phyloP scores from a whole-genome alignment of 1,140 invertebrate genomes.

The Drosophila busckii region DNA sequence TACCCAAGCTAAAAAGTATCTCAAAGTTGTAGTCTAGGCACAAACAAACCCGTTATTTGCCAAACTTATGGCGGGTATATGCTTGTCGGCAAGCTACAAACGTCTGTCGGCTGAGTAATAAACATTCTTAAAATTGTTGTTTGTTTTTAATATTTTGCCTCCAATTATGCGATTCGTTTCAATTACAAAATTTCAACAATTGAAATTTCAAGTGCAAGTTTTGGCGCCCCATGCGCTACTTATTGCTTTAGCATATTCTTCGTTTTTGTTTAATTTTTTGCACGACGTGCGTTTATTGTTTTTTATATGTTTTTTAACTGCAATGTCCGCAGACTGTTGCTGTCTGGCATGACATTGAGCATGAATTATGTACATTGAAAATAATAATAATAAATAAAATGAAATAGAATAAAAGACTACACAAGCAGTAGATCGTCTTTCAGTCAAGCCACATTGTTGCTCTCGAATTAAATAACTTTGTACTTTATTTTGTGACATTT shows the following conservation, averaged over 20 bases:
- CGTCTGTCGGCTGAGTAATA: conserved; percentile 42
- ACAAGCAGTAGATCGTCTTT: conserved; percentile 23
- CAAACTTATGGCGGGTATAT: conserved; percentile 6
- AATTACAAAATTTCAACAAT: conserved; percentile 57
- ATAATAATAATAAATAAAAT: conserved; percentile 33
- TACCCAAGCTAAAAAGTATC: neutral
- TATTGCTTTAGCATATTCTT: neutral
- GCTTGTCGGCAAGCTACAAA: conserved; percentile 56
- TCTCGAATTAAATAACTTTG: conserved; percentile 23
- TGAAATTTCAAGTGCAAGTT: conserved; percentile 43
- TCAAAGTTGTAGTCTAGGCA: no score
- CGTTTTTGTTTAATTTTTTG: conserved; percentile 6
- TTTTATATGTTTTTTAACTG: conserved; percentile 32
- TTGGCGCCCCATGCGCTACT: neutral
- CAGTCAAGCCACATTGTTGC: conserved; percentile 12
- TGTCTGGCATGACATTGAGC: conserved; percentile 55
- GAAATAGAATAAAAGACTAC: conserved; percentile 6
- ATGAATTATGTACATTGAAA: conserved; percentile 42
- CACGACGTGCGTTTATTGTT: conserved; percentile 17
- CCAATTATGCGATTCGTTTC: conserved; percentile 59
- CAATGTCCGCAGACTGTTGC: conserved; percentile 33
- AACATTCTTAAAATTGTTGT: conserved; percentile 57
- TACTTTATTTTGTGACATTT: conserved; percentile 40
- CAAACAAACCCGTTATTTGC: neutral
- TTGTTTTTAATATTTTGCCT: conserved; percentile 61